These are phyloP conservation scores for Dryobota labecula DNA, from an alignment of 2,888 invertebrate genomes.

Conservation along the genomic window DNA sequence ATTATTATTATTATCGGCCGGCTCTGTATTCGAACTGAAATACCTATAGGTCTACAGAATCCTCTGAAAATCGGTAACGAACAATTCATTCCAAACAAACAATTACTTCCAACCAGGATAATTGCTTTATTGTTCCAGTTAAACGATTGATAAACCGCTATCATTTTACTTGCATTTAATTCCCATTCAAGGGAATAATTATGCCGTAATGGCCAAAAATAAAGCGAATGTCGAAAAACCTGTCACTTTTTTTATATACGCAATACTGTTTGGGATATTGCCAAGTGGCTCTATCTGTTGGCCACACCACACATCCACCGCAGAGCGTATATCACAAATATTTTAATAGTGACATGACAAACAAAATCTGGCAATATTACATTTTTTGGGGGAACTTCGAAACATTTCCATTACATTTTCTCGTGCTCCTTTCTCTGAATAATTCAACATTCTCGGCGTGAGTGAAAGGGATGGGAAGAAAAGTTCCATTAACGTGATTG, in stretches of 20 bases:
- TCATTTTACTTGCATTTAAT: constrained; percentile 53
- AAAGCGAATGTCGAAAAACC: constrained; percentile 43
- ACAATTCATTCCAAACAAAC: constrained; percentile 24
- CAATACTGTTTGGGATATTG: constrained; percentile 76
- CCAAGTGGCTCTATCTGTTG: constrained; percentile 77
- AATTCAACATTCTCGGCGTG: constrained; percentile 74
- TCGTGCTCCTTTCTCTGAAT: constrained; percentile 74
- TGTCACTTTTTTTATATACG: constrained; percentile 69
- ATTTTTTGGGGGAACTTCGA: constrained; percentile 72
- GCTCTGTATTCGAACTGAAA: background rate
- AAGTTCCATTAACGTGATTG: constrained; percentile 77
- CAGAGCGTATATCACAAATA: constrained; percentile 69
- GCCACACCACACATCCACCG: constrained; percentile 64
- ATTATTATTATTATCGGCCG: too few species aligned
- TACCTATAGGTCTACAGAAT: background rate
- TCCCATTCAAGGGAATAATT: constrained; percentile 51
- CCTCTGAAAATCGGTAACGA: constrained; percentile 7
- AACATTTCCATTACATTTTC: constrained; percentile 77
- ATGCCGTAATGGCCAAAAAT: constrained; percentile 36
- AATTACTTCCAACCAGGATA: constrained; percentile 37
- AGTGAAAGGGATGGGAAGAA: constrained; percentile 72
- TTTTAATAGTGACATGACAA: constrained; percentile 72
- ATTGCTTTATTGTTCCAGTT: constrained; percentile 41
- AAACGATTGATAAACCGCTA: constrained; percentile 45
- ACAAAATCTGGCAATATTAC: constrained; percentile 70